These are phyloP conservation scores for Genyomyrus donnyi DNA, from an alignment of 2,113 vertebrate species.

Conservation along the genomic window DNA sequence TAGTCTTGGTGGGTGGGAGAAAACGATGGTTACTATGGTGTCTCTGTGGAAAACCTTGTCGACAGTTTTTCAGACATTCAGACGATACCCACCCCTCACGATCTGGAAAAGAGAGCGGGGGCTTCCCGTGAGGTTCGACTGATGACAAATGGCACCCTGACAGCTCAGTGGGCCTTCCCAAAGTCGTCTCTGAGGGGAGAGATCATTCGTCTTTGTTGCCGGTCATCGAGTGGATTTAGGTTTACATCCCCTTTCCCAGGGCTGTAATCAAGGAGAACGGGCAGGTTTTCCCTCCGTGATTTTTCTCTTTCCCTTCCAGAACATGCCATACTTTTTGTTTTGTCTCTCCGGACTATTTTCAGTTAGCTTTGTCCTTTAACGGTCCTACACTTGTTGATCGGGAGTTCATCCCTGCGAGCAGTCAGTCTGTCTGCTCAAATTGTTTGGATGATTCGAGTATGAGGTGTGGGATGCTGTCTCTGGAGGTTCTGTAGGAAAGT, in stretches of 20 bases:
- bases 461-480: neutral
- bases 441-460: neutral
- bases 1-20: neutral
- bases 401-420: neutral
- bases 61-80: neutral
- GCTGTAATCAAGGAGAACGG: neutral
- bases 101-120: neutral
- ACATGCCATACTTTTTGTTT: neutral
- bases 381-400: neutral
- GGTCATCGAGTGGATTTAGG: neutral
- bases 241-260: neutral
- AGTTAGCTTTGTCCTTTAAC: neutral
- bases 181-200: neutral
- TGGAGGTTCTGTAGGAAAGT: constrained; percentile 6
- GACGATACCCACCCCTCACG: neutral
- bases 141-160: constrained; percentile 5
- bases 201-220: constrained; percentile 1
- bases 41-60: constrained; percentile 10
- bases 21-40: neutral
- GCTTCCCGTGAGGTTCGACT: neutral
- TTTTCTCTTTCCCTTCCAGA: neutral
- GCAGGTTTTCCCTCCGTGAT: neutral
- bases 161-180: neutral
- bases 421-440: constrained; percentile 3
- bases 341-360: neutral